Evolutionary conservation across 2,797 vertebrate genomes (phyloP).

Genomic region (Periparus ater): DNA sequence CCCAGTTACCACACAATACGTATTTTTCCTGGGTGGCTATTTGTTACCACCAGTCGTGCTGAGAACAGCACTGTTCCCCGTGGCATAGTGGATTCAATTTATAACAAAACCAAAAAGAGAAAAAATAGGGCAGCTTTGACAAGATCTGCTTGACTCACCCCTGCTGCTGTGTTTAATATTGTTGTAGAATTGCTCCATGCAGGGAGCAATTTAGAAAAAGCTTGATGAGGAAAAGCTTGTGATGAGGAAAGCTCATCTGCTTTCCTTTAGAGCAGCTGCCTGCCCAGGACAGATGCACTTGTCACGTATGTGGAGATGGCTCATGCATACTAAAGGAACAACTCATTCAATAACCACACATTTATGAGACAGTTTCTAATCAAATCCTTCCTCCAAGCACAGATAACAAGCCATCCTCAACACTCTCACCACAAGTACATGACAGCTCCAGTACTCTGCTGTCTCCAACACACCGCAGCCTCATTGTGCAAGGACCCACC

Average conservation of each 20-base stretch:
- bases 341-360: slow-evolving; percentile 7
- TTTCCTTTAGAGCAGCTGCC: neutral
- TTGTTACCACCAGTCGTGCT: neutral
- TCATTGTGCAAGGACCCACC: slow-evolving; percentile 5
- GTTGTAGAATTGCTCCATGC: slow-evolving; percentile 5
- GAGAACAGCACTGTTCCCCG: slow-evolving; percentile 7
- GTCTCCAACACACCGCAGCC: neutral
- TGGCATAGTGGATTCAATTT: neutral
- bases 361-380: slow-evolving; percentile 32
- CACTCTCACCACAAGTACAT: neutral
- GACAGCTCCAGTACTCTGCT: neutral
- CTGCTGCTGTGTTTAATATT: neutral
- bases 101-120: neutral
- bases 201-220: slow-evolving; percentile 18
- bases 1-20: neutral
- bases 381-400: neutral
- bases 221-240: slow-evolving; percentile 13
- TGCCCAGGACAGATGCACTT: slow-evolving; percentile 1
- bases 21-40: neutral
- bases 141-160: slow-evolving; percentile 19
- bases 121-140: slow-evolving; percentile 10
- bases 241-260: slow-evolving; percentile 10
- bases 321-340: neutral
- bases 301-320: neutral
- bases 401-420: neutral